These are phyloP conservation scores for Pelobates cultripes DNA, from an alignment of 2,797 vertebrate genomes.

Conservation along the genomic window DNA sequence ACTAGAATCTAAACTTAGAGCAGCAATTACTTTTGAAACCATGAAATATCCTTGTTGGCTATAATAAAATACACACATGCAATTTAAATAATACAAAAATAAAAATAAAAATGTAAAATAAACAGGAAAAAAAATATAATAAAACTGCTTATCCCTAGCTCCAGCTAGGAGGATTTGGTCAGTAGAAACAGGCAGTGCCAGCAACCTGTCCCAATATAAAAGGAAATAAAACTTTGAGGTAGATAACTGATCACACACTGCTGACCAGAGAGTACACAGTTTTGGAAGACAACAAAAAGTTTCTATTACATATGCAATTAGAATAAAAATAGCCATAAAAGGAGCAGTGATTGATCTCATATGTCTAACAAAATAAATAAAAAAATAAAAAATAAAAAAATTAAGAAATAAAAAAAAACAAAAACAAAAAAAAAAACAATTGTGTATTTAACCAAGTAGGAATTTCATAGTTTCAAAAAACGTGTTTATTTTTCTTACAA, in stretches of 20 bases:
- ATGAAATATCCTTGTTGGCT: constrained; percentile 85
- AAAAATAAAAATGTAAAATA: constrained; percentile 68
- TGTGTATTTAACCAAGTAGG: constrained; percentile 80
- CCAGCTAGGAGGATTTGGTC: constrained; percentile 98
- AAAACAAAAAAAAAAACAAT: constrained; percentile 66
- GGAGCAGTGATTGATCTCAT: constrained; percentile 77
- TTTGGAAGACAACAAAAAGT: constrained; percentile 89
- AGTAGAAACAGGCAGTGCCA: constrained; percentile 95
- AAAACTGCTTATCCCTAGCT: constrained; percentile 88
- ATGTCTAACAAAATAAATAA: constrained; percentile 57
- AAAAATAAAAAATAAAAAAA: constrained; percentile 70
- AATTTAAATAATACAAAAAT: constrained; percentile 78
- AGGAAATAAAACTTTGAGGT: constrained; percentile 95
- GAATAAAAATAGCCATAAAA: constrained; percentile 74
- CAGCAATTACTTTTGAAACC: constrained; percentile 89
- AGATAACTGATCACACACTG: constrained; percentile 94
- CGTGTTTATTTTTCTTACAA: constrained; percentile 70
- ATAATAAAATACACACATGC: constrained; percentile 82
- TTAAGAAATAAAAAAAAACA: constrained; percentile 58
- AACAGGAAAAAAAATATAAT: constrained; percentile 75
- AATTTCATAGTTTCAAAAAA: constrained; percentile 86
- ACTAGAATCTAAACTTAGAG: constrained; percentile 85
- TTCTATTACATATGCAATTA: constrained; percentile 78
- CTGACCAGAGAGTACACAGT: constrained; percentile 94
- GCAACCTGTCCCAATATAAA: constrained; percentile 86